phyloP scores from a whole-genome alignment of 2,113 vertebrate genomes.

The Dasyurus viverrinus region DNA sequence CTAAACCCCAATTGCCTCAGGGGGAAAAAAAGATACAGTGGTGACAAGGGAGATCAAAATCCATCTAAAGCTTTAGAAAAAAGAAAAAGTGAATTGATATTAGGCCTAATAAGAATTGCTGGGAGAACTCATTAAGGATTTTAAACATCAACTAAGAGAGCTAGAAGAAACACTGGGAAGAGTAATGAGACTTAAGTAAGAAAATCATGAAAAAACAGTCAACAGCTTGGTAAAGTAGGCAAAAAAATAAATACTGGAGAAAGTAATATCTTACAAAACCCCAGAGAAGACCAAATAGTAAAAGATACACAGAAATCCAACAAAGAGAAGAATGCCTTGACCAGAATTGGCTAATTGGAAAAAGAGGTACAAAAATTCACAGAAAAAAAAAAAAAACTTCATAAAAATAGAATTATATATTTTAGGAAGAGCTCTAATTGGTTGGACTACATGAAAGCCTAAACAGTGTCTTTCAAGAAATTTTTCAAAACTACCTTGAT shows the following conservation, averaged over 20 bases:
- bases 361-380: not conserved
- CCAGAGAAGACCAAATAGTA: not conserved
- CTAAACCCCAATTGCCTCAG: too few relatives aligned
- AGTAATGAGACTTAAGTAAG: not conserved
- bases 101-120: not conserved
- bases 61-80: not conserved
- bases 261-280: not conserved
- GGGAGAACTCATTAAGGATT: not conserved
- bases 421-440: not conserved
- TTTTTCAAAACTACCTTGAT: too few relatives aligned
- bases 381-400: not conserved
- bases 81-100: not conserved
- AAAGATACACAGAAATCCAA: not conserved
- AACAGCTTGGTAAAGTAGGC: not conserved
- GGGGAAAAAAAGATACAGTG: too few relatives aligned
- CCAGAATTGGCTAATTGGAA: not conserved
- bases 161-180: not conserved
- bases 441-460: too few relatives aligned
- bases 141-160: not conserved
- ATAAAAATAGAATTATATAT: not conserved
- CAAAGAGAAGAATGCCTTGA: not conserved
- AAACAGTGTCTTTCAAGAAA: too few relatives aligned
- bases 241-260: not conserved
- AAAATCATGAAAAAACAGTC: not conserved
- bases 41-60: too few relatives aligned